A percentile compares a stretch with the other conserved stretches of the same genome.
Conservation (phyloP, 2,888 invertebrate genomes). For the Lasius fuliginosus region DNA sequence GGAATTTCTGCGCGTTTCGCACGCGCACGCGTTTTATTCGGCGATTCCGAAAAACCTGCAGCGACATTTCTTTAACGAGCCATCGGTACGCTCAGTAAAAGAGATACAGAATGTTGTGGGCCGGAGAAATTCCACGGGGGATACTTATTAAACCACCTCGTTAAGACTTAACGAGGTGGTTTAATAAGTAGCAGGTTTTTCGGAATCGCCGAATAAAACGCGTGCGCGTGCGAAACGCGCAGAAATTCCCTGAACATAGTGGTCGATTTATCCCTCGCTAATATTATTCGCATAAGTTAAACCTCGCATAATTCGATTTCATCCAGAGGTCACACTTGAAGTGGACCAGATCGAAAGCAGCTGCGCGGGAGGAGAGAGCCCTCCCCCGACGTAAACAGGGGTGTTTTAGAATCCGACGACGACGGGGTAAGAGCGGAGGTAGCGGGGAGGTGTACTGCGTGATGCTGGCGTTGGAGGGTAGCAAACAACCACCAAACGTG, state of each 20-base stretch:
- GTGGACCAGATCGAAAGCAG: constrained; percentile 72
- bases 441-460: not conserved
- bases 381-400: constrained; percentile 71
- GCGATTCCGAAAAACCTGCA: constrained; percentile 19
- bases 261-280: not conserved
- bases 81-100: constrained; percentile 20
- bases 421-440: constrained; percentile 45
- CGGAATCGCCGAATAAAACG: constrained; percentile 15
- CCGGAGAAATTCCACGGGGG: not conserved
- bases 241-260: not conserved
- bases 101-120: constrained; percentile 20
- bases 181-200: constrained; percentile 35
- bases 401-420: constrained; percentile 80
- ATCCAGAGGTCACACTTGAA: constrained; percentile 34
- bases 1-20: not conserved
- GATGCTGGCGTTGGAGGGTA: constrained; percentile 65
- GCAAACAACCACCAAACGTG: constrained; percentile 78
- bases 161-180: constrained; percentile 34
- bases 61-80: constrained; percentile 12
- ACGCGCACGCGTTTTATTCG: constrained; percentile 8
- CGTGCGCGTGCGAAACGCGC: not conserved
- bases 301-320: constrained; percentile 43
- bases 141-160: constrained; percentile 34
- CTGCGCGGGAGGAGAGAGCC: constrained; percentile 71
- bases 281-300: constrained; percentile 44